Conservation (phyloP, 2,113 vertebrate species). For the Sturnus vulgaris region DNA sequence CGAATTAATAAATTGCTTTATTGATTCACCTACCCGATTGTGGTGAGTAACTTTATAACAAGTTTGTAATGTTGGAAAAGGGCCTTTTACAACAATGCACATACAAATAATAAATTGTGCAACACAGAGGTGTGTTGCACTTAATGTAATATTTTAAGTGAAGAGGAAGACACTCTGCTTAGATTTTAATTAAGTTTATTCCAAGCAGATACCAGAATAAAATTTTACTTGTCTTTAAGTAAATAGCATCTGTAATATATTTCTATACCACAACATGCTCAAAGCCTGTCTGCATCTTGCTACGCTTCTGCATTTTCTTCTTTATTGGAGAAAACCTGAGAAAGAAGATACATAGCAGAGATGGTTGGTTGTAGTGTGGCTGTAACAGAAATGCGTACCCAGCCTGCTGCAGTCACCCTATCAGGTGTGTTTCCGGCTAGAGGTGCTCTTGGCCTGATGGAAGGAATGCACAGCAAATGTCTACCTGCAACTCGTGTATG, state of each 20-base stretch:
- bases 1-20: too few relatives aligned
- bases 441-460: not conserved
- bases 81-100: not conserved
- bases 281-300: not conserved
- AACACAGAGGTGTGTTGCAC: not conserved
- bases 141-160: slow-evolving; percentile 11
- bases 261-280: not conserved
- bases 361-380: rapidly evolving
- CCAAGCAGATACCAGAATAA: not conserved
- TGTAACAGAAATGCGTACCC: not conserved
- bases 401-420: too few relatives aligned
- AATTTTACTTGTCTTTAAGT: not conserved
- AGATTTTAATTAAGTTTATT: slow-evolving; percentile 11
- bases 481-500: not conserved
- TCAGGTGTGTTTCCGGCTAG: rapidly evolving
- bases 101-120: not conserved
- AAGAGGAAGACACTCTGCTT: not conserved
- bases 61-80: not conserved
- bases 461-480: not conserved
- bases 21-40: too few relatives aligned
- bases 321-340: not conserved
- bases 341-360: rapidly evolving
- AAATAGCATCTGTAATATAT: not conserved
- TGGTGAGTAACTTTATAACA: too few relatives aligned
- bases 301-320: not conserved